Evolutionary conservation across 2,797 vertebrate genomes (phyloP), one percentile per base, ranked within the genome.

Genomic region (Balearica regulorum): DNA sequence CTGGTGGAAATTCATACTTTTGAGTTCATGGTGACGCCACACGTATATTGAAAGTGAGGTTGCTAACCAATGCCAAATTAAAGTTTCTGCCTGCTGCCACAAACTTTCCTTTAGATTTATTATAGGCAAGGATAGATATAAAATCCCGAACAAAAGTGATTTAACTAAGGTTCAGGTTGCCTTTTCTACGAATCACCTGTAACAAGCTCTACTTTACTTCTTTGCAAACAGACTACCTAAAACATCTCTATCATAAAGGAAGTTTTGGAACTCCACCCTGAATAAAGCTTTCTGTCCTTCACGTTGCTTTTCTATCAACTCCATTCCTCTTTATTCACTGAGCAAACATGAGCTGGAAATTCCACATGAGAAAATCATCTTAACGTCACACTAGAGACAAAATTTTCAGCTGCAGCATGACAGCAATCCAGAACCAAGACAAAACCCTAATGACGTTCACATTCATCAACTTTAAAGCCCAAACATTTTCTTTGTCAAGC

Each of bases 131-230:
- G 21, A 51, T 1, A 76, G 18, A 58, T 1, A 29, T 0, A 43
- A 83, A 82, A 73, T 16, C 29, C 57, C 29, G 17, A 77, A 25
- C 25, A 66, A 9, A 73, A 64, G 33, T 3, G 48, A 41, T 89
- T 88, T 83, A 82, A 17, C 37, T 5, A 11, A 53, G 35, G 13
- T 57, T 43, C 48, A 46, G 83, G 29, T 25, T 94, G 66, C 69
- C 53, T 90, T 78, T 84, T 33, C 60, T 94, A 44, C 86, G 65
- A 93, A 89, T 51, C 61, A 11, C 44, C 41, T 91, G 33, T 73
- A 75, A 68, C 87, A 86, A 87, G 29, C 62, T 88, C 60, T 78
- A 81, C 58, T 91, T 88, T 69, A 48, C 58, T 90, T 78, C 68
- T 86, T 44, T 37, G 6, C 17, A 31, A 66, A 58, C 13, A 68